phyloP scores from a whole-genome alignment of 2,888 invertebrate genomes.

The Patella depressa region DNA sequence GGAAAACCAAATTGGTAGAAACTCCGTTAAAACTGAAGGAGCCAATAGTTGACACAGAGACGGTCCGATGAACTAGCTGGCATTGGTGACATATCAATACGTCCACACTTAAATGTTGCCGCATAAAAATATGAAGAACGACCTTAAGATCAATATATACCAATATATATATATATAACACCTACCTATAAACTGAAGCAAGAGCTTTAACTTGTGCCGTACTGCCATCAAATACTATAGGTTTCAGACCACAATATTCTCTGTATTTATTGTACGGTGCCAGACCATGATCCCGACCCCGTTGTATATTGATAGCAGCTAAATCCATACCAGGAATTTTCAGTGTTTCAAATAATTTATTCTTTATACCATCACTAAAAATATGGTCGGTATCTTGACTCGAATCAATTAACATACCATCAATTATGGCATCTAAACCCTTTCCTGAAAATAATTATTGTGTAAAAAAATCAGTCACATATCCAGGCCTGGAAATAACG shows the following conservation, averaged over 20 bases:
- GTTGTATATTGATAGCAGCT: constrained; percentile 35
- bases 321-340: constrained; percentile 27
- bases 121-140: too few species aligned
- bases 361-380: not conserved
- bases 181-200: not conserved
- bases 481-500: too few species aligned
- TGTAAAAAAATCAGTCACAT: too few species aligned
- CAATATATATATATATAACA: not conserved
- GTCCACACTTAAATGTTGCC: too few species aligned
- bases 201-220: not conserved
- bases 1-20: too few species aligned
- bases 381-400: constrained; percentile 3
- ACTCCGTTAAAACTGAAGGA: too few species aligned
- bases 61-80: too few species aligned
- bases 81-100: too few species aligned
- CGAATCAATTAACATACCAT: constrained; percentile 16
- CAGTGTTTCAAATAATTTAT: not conserved
- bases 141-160: too few species aligned
- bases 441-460: not conserved
- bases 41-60: too few species aligned
- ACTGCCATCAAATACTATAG: not conserved
- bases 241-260: not conserved
- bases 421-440: constrained; percentile 14
- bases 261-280: constrained; percentile 33
- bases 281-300: constrained; percentile 42